Percentiles rank a stretch among this genome's conserved stretches.
phyloP scores from a whole-genome alignment of 2,797 vertebrate species.

The Anguilla megastoma region DNA sequence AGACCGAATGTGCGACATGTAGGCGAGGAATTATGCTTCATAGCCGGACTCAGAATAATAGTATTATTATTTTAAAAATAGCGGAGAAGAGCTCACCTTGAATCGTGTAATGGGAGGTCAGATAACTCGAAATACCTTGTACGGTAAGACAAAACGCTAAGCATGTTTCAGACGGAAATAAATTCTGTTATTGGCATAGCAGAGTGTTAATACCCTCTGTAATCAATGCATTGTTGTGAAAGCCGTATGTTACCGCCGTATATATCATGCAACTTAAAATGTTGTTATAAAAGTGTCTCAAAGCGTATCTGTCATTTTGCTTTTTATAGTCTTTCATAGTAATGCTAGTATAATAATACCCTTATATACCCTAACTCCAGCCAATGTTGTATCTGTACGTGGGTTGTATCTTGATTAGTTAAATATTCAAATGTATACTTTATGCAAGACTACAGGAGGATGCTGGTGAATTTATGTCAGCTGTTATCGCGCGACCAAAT shows the following conservation, averaged over 20 bases:
- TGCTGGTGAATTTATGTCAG: not conserved
- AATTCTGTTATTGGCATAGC: not conserved
- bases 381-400: not conserved
- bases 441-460: not conserved
- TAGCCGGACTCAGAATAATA: not conserved
- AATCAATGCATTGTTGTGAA: not conserved
- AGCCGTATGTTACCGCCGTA: not conserved
- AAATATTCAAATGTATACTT: not conserved
- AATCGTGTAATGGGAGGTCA: constrained; percentile 84
- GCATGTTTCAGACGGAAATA: not conserved
- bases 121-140: constrained; percentile 80
- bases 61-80: constrained; percentile 5
- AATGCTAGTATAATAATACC: not conserved
- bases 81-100: constrained; percentile 54
- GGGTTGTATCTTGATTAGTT: not conserved
- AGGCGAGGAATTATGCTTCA: not conserved
- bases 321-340: not conserved
- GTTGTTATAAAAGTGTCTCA: not conserved
- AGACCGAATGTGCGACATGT: constrained; percentile 30
- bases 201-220: not conserved
- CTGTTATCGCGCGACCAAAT: not conserved
- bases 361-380: not conserved
- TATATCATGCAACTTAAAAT: not conserved
- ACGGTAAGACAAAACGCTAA: constrained; percentile 74
- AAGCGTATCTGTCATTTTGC: not conserved